A percentile compares a stretch with the other conserved stretches of the same genome.
These are phyloP conservation scores for Eutrigla gurnardus DNA, from an alignment of 2,797 vertebrate genomes.

Conservation along the genomic window DNA sequence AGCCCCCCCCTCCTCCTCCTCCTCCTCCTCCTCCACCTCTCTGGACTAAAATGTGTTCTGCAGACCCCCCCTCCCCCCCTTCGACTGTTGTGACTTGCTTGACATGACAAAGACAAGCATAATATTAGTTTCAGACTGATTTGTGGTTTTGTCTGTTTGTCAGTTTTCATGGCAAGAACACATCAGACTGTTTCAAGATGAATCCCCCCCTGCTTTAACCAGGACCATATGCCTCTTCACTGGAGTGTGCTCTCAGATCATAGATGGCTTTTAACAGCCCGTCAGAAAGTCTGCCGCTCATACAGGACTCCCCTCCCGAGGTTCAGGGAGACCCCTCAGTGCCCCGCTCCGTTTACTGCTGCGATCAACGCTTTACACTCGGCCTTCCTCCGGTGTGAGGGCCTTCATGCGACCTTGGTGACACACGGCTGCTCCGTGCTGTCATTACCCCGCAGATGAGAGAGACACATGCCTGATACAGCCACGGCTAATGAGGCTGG, in stretches of 20 bases:
- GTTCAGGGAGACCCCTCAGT: conserved; percentile 55
- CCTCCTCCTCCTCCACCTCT: conserved; percentile 42
- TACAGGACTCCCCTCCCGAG: conserved; percentile 53
- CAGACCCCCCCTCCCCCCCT: conserved; percentile 52
- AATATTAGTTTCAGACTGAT: conserved; percentile 80
- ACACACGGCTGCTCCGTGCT: conserved; percentile 34
- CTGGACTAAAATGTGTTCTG: conserved; percentile 62
- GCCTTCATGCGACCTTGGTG: conserved; percentile 58
- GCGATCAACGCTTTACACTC: conserved; percentile 65
- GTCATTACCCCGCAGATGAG: conserved; percentile 31
- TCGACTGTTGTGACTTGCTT: conserved; percentile 66
- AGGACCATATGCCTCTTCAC: conserved; percentile 79
- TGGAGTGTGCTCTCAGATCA: conserved; percentile 65
- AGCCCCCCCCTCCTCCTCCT: neutral
- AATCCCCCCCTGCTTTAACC: conserved; percentile 66
- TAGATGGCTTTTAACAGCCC: conserved; percentile 74
- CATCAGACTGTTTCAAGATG: conserved; percentile 68
- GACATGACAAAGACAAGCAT: conserved; percentile 72
- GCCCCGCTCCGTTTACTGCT: conserved; percentile 44
- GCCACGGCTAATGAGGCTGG: conserved; percentile 23
- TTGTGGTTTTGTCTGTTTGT: conserved; percentile 78
- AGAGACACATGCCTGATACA: conserved; percentile 41
- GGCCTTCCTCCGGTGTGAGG: conserved; percentile 25
- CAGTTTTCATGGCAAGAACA: conserved; percentile 69
- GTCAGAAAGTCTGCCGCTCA: conserved; percentile 69